These are phyloP conservation scores for Sipha flava DNA, from an alignment of 1,140 invertebrate genomes.

Conservation along the genomic window DNA sequence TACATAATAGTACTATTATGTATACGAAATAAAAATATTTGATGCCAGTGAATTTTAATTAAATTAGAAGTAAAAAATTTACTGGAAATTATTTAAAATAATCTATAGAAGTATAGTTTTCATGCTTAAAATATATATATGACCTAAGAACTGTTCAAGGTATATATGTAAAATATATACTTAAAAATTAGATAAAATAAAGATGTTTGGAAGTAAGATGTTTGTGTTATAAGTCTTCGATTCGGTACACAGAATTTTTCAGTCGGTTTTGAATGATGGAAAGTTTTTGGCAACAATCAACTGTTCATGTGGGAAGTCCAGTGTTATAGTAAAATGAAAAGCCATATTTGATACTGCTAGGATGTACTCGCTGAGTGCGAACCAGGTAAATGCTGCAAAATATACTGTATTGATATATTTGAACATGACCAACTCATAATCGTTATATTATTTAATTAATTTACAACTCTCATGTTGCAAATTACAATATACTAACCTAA, in stretches of 20 bases:
- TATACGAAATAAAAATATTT: neutral
- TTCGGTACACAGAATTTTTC: neutral
- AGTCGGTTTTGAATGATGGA: constrained; percentile 1
- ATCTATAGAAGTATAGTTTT: neutral
- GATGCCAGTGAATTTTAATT: neutral
- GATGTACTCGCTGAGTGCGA: constrained; percentile 83
- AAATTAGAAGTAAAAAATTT: neutral
- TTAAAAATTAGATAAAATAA: neutral
- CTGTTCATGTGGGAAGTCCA: constrained; percentile 74
- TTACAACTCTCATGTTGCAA: neutral
- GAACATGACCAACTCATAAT: neutral
- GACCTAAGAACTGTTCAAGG: neutral
- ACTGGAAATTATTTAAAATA: neutral
- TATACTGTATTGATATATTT: too few relatives aligned
- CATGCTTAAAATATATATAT: neutral
- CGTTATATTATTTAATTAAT: neutral
- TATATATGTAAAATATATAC: neutral
- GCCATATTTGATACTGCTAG: constrained; percentile 84
- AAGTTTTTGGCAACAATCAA: constrained; percentile 59
- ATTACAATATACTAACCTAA: constrained; percentile 56
- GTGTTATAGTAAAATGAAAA: constrained; percentile 77
- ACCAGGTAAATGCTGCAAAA: constrained; percentile 77
- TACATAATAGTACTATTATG: neutral
- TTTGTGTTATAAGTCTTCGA: neutral
- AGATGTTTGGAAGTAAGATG: neutral